phyloP scores from a whole-genome alignment of 2,113 vertebrate genomes.

The Strix uralensis region DNA sequence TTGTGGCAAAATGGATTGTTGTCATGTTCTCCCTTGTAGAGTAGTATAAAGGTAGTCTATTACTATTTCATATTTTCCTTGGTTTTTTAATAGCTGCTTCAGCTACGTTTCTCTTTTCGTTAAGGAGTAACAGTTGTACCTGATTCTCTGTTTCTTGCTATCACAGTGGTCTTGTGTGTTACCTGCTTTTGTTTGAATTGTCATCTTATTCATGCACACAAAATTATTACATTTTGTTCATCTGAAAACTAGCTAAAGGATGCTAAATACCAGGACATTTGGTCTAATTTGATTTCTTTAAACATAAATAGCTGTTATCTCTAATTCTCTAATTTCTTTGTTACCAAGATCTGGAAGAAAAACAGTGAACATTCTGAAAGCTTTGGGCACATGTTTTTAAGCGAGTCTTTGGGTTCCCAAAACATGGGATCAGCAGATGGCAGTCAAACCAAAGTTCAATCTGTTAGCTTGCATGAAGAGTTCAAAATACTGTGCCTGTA shows the following conservation, averaged over 20 bases:
- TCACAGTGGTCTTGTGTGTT: background rate
- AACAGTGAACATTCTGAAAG: background rate
- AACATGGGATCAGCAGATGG: constrained; percentile 67
- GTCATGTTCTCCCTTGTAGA: background rate
- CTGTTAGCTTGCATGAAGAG: background rate
- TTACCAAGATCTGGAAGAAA: background rate
- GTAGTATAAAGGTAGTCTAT: background rate
- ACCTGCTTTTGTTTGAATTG: background rate
- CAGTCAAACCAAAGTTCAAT: constrained; percentile 72
- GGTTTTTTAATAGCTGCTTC: background rate
- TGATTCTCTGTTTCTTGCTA: background rate
- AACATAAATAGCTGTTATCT: background rate
- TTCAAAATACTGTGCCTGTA: background rate
- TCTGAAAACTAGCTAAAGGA: background rate
- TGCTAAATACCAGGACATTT: background rate
- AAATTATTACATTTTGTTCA: background rate
- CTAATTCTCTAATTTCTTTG: background rate
- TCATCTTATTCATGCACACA: background rate
- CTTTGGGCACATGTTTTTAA: background rate
- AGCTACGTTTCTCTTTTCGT: background rate
- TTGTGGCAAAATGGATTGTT: background rate
- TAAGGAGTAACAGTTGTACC: background rate
- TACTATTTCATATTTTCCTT: background rate
- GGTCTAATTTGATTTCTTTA: background rate
- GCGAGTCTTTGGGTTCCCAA: background rate